A percentile compares a stretch with the other conserved stretches of the same genome.
Conservation (phyloP, 2,113 vertebrate species). For the Carassius auratus region DNA sequence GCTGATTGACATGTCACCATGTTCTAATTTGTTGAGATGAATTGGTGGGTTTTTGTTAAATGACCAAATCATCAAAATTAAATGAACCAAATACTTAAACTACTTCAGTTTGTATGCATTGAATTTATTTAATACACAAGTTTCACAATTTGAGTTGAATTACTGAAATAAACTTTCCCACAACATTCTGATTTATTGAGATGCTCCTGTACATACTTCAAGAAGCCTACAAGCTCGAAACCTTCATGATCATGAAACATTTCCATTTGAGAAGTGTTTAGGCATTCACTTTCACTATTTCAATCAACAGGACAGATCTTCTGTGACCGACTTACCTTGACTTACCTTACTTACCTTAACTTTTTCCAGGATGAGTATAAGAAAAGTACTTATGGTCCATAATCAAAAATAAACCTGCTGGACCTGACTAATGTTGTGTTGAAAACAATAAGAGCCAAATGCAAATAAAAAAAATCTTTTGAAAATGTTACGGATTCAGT, state of each 20-base stretch:
- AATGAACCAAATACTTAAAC: no score
- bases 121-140: no score
- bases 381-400: background rate
- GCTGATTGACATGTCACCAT: no score
- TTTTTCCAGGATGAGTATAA: background rate
- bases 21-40: no score
- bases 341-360: background rate
- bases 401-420: background rate
- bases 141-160: no score
- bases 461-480: background rate
- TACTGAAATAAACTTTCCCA: no score
- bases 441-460: background rate
- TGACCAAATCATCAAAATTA: no score
- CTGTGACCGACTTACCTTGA: background rate
- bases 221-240: background rate
- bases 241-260: background rate
- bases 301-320: no score
- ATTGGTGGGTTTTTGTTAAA: no score
- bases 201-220: background rate
- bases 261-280: background rate
- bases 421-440: background rate
- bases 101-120: no score
- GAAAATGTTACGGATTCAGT: background rate
- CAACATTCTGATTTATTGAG: no score
- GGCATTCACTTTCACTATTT: background rate